phyloP scores from a whole-genome alignment of 2,888 invertebrate genomes.

The Bhutanitis thaidina region DNA sequence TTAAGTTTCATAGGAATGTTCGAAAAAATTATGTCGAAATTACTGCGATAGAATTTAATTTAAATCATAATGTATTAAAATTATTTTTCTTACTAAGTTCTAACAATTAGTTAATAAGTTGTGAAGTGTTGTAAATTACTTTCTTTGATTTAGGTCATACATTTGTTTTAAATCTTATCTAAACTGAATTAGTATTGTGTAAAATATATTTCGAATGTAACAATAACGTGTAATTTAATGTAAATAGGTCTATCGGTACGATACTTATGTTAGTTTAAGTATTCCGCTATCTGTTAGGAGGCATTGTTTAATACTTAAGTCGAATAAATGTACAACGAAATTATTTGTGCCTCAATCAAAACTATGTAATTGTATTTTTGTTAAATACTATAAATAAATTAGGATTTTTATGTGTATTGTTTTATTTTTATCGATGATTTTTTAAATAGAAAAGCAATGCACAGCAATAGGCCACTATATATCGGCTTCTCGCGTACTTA shows the following conservation, averaged over 20 bases:
- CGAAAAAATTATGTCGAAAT: too few relatives aligned
- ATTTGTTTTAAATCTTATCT: constrained; percentile 16
- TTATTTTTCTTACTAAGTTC: too few relatives aligned
- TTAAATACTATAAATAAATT: constrained; percentile 16
- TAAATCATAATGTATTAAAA: too few relatives aligned
- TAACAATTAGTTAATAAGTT: neutral
- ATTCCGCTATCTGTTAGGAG: neutral
- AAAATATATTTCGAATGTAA: constrained; percentile 5
- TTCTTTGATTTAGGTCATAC: constrained; percentile 16
- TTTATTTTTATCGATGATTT: constrained; percentile 5
- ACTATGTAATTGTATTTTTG: constrained; percentile 18
- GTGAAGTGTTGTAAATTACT: constrained; percentile 2
- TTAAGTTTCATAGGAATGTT: too few relatives aligned
- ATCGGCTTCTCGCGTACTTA: too few relatives aligned
- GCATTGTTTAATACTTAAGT: neutral
- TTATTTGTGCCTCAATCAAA: constrained; percentile 29
- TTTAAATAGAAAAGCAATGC: too few relatives aligned
- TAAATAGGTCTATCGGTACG: constrained; percentile 7
- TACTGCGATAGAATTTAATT: too few relatives aligned
- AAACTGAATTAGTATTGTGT: constrained; percentile 6
- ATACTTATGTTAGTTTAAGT: constrained; percentile 4
- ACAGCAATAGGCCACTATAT: too few relatives aligned
- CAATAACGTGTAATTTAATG: neutral
- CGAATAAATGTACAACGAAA: constrained; percentile 28
- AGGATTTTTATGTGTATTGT: neutral